A percentile compares a stretch with the other conserved stretches of the same genome.
Conservation (phyloP, 2,113 vertebrate genomes). For the Boulengeromyrus knoepffleri region DNA sequence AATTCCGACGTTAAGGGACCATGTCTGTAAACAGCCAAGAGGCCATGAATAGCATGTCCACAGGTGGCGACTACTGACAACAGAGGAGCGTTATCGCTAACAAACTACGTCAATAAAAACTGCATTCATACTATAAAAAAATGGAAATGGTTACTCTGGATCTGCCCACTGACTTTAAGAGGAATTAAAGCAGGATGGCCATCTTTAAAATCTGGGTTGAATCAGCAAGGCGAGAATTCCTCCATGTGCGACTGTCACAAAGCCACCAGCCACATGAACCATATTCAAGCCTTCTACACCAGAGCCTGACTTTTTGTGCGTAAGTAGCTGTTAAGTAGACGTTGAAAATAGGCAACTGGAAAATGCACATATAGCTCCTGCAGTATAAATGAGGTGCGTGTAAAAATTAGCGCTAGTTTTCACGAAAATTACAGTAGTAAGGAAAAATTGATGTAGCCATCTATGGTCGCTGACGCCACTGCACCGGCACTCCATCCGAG, state of each 20-base stretch:
- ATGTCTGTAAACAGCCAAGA: not conserved
- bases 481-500: not conserved
- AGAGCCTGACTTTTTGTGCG: constrained; percentile 8
- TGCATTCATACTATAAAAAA: not conserved
- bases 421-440: not conserved
- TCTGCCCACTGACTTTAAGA: constrained; percentile 2
- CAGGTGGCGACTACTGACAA: not conserved
- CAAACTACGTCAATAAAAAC: not conserved
- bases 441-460: not conserved
- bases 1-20: not conserved
- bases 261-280: not conserved
- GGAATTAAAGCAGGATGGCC: not conserved
- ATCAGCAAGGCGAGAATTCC: not conserved
- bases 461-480: not conserved
- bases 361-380: not conserved
- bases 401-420: constrained; percentile 1
- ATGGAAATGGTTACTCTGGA: not conserved
- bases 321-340: not conserved
- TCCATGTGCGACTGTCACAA: not conserved
- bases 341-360: not conserved
- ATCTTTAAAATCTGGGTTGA: not conserved
- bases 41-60: not conserved
- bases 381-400: constrained; percentile 6
- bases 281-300: not conserved
- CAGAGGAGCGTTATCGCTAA: not conserved